phyloP scores from a whole-genome alignment of 2,797 vertebrate genomes.

The Podargus strigoides region DNA sequence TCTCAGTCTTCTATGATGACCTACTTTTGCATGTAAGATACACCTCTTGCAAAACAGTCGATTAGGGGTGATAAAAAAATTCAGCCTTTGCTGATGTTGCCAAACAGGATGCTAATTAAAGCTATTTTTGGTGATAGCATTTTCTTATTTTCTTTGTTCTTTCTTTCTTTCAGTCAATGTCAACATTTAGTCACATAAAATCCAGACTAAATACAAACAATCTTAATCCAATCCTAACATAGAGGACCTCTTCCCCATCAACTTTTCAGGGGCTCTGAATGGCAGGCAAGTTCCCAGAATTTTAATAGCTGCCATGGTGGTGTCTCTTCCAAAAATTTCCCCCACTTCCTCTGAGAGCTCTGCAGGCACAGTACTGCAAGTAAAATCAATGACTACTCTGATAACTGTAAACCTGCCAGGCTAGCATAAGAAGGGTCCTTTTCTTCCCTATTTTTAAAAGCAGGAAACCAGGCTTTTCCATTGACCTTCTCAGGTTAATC shows the following conservation, averaged over 20 bases:
- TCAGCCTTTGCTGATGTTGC: background rate
- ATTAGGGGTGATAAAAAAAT: background rate
- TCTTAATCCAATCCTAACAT: background rate
- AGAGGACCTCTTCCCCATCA: background rate
- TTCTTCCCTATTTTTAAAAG: background rate
- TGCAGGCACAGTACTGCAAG: background rate
- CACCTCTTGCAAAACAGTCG: background rate
- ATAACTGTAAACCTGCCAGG: background rate
- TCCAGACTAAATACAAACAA: conserved; percentile 17
- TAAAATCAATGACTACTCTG: background rate
- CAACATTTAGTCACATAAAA: background rate
- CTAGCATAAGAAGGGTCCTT: background rate
- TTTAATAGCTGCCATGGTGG: background rate
- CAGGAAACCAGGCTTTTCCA: background rate
- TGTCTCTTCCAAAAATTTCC: background rate
- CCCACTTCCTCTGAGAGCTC: background rate
- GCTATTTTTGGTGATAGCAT: background rate
- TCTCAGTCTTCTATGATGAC: background rate
- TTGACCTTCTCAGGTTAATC: conserved; percentile 20
- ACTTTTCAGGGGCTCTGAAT: background rate
- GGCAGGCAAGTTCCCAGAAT: background rate
- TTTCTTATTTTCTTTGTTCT: background rate
- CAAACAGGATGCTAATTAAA: conserved; percentile 7
- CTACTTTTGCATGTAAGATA: background rate
- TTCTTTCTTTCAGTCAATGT: background rate